Base-by-base conservation (phyloP, 2,888 invertebrate species). In the Rhagonycha lutea region DNA sequence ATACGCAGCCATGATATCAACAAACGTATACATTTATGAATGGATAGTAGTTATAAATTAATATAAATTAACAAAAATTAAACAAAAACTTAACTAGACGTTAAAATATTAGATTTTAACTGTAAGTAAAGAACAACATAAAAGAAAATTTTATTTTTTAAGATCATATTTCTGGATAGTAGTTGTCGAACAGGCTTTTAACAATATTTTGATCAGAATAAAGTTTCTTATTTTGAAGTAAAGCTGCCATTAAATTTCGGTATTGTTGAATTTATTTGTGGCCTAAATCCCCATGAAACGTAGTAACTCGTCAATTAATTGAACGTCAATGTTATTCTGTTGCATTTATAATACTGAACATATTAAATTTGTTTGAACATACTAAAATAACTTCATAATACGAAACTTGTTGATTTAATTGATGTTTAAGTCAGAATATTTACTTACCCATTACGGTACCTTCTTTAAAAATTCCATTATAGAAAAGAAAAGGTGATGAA, bases 361-460 rank as follows among this genome's bases (percentile, higher is more conserved):
- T 8, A n/a, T 12, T n/a, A n/a, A 47, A 47, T 47, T n/a, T 47
- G 47, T 47, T 47, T 47, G n/a, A n/a, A 47, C 47, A 47, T 47
- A 47, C 47, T 63, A 63, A 63, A 23, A 24, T 14, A 24, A 63
- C 18, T 63, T 63, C n/a, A 63, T 63, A 23, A 63, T 23, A n/a
- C 7, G n/a, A 24, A 63, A 63, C 18, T 24, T 18, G 24, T 24
- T 63, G 63, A 23, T 23, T 63, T 23, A 63, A 63, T 23, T 63
- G 63, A 23, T 18, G 24, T 63, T 63, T 63, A 24, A 24, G 63
- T 68, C 28, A 68, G 7, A 11, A 28, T 28, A 26, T 68, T 68
- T 28, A 68, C 28, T 26, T n/a, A 12, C 68, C 12, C 12, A 24
- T 68, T n/a, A 63, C 71, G 70, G 75, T 72, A 72, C 32, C 32